Conservation (phyloP, 2,113 vertebrate genomes). For the Acinonyx jubatus region DNA sequence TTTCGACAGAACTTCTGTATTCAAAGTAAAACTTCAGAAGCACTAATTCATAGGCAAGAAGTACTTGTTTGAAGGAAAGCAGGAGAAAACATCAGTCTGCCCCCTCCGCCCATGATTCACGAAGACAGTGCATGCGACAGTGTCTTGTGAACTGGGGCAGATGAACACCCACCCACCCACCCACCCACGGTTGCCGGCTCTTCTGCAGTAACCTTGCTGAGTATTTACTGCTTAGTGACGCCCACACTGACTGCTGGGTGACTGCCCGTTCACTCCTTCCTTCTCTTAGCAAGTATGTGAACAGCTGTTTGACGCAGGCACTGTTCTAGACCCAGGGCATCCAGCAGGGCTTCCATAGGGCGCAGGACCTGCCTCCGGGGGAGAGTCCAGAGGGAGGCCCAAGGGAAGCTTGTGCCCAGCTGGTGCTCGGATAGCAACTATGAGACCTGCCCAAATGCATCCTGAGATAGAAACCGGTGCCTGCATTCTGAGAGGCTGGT, state of each 20-base stretch:
- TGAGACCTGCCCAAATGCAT: rapidly evolving
- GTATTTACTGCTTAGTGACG: neutral
- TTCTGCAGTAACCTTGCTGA: neutral
- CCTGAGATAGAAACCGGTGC: neutral
- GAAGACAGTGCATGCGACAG: rapidly evolving
- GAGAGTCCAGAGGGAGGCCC: rapidly evolving
- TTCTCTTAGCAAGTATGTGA: neutral
- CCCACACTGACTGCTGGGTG: rapidly evolving
- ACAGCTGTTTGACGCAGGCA: neutral
- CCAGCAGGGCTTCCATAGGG: rapidly evolving
- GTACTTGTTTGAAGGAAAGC: neutral
- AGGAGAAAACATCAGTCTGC: neutral
- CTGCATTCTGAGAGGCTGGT: neutral
- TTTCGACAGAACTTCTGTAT: neutral
- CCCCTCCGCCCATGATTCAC: rapidly evolving
- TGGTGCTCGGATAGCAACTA: neutral
- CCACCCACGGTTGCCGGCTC: rapidly evolving
- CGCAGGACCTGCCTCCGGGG: neutral
- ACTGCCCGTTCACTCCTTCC: no score
- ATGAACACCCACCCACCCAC: neutral
- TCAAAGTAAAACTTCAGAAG: conserved; percentile 15
- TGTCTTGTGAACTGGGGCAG: rapidly evolving
- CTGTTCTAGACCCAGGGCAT: neutral
- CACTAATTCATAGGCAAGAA: neutral
- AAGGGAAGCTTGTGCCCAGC: neutral